A percentile compares a stretch with the other conserved stretches of the same genome.
Evolutionary conservation across 2,113 vertebrate genomes (phyloP).

Genomic region (Austrofundulus limnaeus): DNA sequence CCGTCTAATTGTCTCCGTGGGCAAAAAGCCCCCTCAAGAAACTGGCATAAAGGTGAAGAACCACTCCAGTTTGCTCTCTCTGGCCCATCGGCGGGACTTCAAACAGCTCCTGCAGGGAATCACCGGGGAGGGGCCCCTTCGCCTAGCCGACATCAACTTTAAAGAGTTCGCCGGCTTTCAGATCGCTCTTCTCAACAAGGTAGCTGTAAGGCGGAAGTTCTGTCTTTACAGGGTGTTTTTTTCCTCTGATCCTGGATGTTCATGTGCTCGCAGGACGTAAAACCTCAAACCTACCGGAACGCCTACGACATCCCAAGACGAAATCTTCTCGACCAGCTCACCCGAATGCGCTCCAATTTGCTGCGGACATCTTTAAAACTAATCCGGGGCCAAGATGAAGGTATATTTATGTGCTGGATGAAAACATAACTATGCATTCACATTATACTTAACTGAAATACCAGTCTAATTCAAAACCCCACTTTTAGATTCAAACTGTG

Average conservation of each 20-base stretch:
- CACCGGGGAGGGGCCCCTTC: slow-evolving; percentile 87
- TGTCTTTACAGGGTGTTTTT: too few relatives aligned
- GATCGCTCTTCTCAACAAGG: slow-evolving; percentile 92
- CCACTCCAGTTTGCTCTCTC: slow-evolving; percentile 86
- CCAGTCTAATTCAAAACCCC: too few relatives aligned
- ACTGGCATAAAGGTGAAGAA: slow-evolving; percentile 94
- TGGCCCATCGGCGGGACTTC: slow-evolving; percentile 90
- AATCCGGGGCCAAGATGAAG: slow-evolving; percentile 93
- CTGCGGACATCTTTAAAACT: slow-evolving; percentile 83
- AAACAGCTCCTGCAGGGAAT: slow-evolving; percentile 91
- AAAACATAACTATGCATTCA: too few relatives aligned
- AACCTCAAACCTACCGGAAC: slow-evolving; percentile 94
- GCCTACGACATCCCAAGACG: slow-evolving; percentile 95
- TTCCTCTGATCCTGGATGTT: neutral
- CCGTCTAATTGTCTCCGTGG: slow-evolving; percentile 90
- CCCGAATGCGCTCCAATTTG: slow-evolving; percentile 94
- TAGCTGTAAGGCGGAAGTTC: slow-evolving; percentile 51
- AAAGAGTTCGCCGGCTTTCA: slow-evolving; percentile 97
- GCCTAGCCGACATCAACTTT: slow-evolving; percentile 86
- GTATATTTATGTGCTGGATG: slow-evolving; percentile 34
- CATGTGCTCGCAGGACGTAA: slow-evolving; percentile 83
- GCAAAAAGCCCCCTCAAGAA: slow-evolving; percentile 90
- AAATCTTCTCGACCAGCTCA: slow-evolving; percentile 95
- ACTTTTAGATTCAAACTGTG: too few relatives aligned
- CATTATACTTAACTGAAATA: too few relatives aligned